Percentiles rank a stretch among this genome's conserved stretches.
phyloP scores from a whole-genome alignment of 2,797 vertebrate species.

The Channa striata region DNA sequence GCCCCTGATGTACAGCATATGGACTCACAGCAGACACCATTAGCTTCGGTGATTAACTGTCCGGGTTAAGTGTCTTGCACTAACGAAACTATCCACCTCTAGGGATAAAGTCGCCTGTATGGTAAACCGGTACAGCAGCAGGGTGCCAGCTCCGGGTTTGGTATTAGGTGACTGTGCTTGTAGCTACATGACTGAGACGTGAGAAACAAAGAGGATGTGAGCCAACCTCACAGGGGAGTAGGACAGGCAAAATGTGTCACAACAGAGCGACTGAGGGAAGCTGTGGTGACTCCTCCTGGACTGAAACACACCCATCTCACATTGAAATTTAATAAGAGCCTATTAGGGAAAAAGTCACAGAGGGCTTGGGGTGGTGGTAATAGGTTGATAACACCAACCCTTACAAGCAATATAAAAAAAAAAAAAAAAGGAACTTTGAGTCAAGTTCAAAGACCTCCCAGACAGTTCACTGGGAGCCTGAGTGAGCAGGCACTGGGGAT shows the following conservation, averaged over 20 bases:
- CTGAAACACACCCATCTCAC: constrained; percentile 43
- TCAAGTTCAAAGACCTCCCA: constrained; percentile 69
- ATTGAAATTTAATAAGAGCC: constrained; percentile 53
- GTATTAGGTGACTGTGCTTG: constrained; percentile 50
- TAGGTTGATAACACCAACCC: constrained; percentile 34
- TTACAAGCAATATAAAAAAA: constrained; percentile 71
- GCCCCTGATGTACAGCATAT: constrained; percentile 68
- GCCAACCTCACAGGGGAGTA: constrained; percentile 32
- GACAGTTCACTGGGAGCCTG: constrained; percentile 45
- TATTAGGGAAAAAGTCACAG: constrained; percentile 38
- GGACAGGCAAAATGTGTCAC: constrained; percentile 43
- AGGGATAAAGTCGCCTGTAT: constrained; percentile 47
- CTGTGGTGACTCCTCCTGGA: constrained; percentile 44
- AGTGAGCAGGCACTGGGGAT: constrained; percentile 48
- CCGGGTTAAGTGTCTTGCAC: constrained; percentile 79
- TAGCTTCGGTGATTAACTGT: constrained; percentile 78
- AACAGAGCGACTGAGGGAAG: constrained; percentile 23
- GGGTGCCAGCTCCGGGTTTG: constrained; percentile 26
- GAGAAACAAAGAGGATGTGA: constrained; percentile 45
- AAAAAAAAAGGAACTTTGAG: constrained; percentile 75
- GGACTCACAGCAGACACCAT: constrained; percentile 76
- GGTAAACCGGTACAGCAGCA: constrained; percentile 33
- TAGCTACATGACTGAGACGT: constrained; percentile 35
- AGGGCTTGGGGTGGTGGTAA: constrained; percentile 24
- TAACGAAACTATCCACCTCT: constrained; percentile 56